These are phyloP conservation scores for Schrankia costaestrigalis DNA, from an alignment of 2,888 invertebrate species.

Conservation along the genomic window DNA sequence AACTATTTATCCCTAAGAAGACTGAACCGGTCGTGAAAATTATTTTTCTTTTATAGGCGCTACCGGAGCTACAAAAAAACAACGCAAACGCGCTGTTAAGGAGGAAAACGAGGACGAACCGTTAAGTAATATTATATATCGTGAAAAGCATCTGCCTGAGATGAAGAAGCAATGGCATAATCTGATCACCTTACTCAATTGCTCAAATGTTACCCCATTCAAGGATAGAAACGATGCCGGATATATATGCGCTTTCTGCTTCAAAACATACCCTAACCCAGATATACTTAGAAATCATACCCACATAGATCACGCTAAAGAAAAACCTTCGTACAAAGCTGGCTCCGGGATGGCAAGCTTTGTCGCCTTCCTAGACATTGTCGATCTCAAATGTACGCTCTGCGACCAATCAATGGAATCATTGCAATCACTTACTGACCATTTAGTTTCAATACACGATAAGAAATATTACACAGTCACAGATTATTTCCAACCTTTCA, in stretches of 20 bases:
- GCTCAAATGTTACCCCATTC: conserved; percentile 70
- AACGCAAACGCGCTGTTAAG: conserved; percentile 53
- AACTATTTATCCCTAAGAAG: conserved; percentile 33
- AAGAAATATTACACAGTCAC: conserved; percentile 63
- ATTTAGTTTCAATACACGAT: conserved; percentile 57
- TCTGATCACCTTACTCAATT: conserved; percentile 60
- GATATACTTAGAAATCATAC: conserved; percentile 55
- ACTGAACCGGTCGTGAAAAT: conserved; percentile 57
- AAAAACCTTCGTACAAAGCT: conserved; percentile 63
- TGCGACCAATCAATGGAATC: conserved; percentile 54
- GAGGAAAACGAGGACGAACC: conserved; percentile 46
- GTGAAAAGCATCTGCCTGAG: conserved; percentile 54
- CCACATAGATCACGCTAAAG: conserved; percentile 56
- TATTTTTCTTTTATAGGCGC: conserved; percentile 77
- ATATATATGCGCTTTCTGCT: conserved; percentile 70
- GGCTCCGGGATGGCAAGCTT: conserved; percentile 65
- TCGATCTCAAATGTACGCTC: conserved; percentile 63
- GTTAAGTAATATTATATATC: conserved; percentile 41
- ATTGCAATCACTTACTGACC: conserved; percentile 51
- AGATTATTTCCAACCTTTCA: conserved; percentile 67
- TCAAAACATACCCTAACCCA: conserved; percentile 61
- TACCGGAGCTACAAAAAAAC: conserved; percentile 61
- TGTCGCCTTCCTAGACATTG: conserved; percentile 67
- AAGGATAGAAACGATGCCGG: conserved; percentile 70
- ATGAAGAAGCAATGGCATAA: conserved; percentile 75